Evolutionary conservation across 2,797 vertebrate species (phyloP).

Genomic region (Scyliorhinus canicula): DNA sequence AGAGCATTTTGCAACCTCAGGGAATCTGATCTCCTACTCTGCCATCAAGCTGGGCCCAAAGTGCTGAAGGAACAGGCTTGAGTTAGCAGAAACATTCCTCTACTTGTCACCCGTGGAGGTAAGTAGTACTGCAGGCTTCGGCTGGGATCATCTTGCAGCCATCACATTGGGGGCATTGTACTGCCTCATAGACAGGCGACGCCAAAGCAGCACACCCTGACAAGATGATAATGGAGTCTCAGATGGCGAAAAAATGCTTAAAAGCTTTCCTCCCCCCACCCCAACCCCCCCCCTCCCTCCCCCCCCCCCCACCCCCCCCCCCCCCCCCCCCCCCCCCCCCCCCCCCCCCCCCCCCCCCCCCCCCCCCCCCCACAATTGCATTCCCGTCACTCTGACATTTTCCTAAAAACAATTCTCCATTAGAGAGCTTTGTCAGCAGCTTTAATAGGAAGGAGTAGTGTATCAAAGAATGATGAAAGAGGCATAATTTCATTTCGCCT

Average conservation of each 20-base stretch:
- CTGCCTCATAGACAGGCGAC: slow-evolving; percentile 54
- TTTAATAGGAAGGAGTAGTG: slow-evolving; percentile 42
- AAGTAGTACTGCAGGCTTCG: slow-evolving; percentile 42
- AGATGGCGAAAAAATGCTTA: slow-evolving; percentile 44
- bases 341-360: slow-evolving; percentile 44
- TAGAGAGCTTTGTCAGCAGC: slow-evolving; percentile 41
- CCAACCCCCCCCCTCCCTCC: slow-evolving; percentile 43
- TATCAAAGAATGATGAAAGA: slow-evolving; percentile 46
- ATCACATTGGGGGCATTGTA: slow-evolving; percentile 58
- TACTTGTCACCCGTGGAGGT: slow-evolving; percentile 42
- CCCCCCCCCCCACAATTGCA: slow-evolving; percentile 43
- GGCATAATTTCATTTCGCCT: slow-evolving; percentile 42
- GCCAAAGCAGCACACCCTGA: slow-evolving; percentile 52
- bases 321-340: slow-evolving; percentile 37
- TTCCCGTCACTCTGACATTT: slow-evolving; percentile 46
- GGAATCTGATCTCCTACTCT: slow-evolving; percentile 44
- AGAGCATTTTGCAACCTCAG: slow-evolving; percentile 44
- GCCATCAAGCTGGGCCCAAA: slow-evolving; percentile 41
- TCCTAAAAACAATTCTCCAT: slow-evolving; percentile 48
- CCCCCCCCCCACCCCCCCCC: slow-evolving; percentile 42
- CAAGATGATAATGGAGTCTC: slow-evolving; percentile 53
- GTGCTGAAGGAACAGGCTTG: slow-evolving; percentile 39
- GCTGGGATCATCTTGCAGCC: slow-evolving; percentile 44
- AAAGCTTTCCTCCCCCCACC: no score
- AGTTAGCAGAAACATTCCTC: slow-evolving; percentile 41